phyloP scores from a whole-genome alignment of 2,888 invertebrate genomes.

The Epicampocera succincta region DNA sequence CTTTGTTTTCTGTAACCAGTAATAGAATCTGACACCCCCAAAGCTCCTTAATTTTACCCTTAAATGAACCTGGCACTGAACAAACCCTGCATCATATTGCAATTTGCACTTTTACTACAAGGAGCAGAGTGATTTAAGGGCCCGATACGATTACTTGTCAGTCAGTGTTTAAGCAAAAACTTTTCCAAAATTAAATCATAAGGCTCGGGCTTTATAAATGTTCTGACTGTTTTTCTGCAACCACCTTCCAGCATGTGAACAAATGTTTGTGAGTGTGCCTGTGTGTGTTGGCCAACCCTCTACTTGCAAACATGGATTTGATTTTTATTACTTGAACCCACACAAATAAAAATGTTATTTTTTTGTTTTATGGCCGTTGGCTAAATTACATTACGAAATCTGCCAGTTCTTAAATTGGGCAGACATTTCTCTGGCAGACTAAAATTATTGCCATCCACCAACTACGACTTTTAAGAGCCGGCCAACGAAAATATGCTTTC shows the following conservation, averaged over 20 bases:
- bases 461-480: background rate
- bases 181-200: slow-evolving; percentile 14
- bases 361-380: slow-evolving; percentile 58
- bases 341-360: slow-evolving; percentile 30
- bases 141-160: slow-evolving; percentile 26
- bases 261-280: background rate
- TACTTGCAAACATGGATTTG: background rate
- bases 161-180: slow-evolving; percentile 1
- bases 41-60: background rate
- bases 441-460: slow-evolving; percentile 18
- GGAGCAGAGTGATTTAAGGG: slow-evolving; percentile 73
- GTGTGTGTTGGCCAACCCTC: slow-evolving; percentile 12
- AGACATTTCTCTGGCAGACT: slow-evolving; percentile 21
- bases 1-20: slow-evolving; percentile 35
- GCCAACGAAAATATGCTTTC: background rate
- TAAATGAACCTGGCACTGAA: slow-evolving; percentile 7
- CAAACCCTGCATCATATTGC: slow-evolving; percentile 74
- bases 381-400: slow-evolving; percentile 63
- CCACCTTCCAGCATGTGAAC: background rate
- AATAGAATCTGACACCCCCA: slow-evolving; percentile 32
- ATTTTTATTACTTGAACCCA: slow-evolving; percentile 35
- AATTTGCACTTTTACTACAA: slow-evolving; percentile 77
- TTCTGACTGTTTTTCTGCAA: background rate
- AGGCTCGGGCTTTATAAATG: slow-evolving; percentile 5
- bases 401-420: slow-evolving; percentile 57